These are phyloP conservation scores for Buceros bicornis DNA, from an alignment of 2,797 vertebrate genomes.

Conservation along the genomic window DNA sequence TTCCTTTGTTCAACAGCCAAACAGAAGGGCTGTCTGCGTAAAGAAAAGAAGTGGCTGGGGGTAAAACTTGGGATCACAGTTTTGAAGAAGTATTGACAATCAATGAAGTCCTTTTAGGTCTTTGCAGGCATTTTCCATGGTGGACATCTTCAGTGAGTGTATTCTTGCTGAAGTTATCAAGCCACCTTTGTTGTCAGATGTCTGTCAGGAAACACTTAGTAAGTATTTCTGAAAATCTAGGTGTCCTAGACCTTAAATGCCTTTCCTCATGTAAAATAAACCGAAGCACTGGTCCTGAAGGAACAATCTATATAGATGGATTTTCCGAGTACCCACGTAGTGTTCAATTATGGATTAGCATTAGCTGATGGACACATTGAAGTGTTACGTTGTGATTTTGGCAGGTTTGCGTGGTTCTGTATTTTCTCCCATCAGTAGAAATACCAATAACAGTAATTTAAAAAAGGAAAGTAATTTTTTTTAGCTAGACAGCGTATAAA, in stretches of 20 bases:
- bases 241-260: not conserved
- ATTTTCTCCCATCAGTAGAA: not conserved
- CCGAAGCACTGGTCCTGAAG: conserved; percentile 48
- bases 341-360: conserved; percentile 54
- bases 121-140: not conserved
- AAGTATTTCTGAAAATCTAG: not conserved
- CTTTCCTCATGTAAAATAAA: conserved; percentile 33
- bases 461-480: not conserved
- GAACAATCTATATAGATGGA: conserved; percentile 23
- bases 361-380: not conserved
- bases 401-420: not conserved
- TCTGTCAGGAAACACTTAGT: not conserved
- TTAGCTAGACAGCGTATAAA: not conserved
- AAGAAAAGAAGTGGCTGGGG: not conserved
- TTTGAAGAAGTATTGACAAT: not conserved
- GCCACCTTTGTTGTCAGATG: not conserved
- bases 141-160: not conserved
- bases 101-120: not conserved
- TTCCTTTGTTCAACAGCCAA: not conserved
- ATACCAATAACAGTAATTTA: not conserved
- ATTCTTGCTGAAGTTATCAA: not conserved
- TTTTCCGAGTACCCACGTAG: conserved; percentile 10
- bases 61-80: not conserved
- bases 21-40: not conserved
- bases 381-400: not conserved